These are phyloP conservation scores for Thymelicus acteon DNA, from an alignment of 2,888 invertebrate species.

Conservation along the genomic window DNA sequence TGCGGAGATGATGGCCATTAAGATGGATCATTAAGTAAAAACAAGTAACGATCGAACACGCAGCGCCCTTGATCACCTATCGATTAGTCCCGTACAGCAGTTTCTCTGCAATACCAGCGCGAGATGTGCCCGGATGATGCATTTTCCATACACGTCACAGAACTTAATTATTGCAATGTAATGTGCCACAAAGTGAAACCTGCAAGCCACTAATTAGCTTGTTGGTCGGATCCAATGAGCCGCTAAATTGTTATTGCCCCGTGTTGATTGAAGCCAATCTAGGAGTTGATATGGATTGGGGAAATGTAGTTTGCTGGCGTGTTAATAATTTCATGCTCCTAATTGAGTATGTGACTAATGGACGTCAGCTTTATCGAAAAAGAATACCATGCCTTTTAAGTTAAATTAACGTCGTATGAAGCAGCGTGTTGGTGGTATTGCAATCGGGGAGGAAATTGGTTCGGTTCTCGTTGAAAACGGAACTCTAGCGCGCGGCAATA, in stretches of 20 bases:
- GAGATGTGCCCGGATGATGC: not conserved
- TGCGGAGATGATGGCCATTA: slow-evolving; percentile 36
- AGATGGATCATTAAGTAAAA: slow-evolving; percentile 32
- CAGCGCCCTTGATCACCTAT: slow-evolving; percentile 36
- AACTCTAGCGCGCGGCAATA: slow-evolving; percentile 60
- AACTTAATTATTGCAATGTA: slow-evolving; percentile 22
- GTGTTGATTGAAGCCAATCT: not conserved
- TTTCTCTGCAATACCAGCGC: slow-evolving; percentile 28
- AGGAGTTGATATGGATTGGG: not conserved
- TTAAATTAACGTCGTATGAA: not conserved
- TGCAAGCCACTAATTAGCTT: slow-evolving; percentile 6
- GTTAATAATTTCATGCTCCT: no score
- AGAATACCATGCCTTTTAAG: not conserved
- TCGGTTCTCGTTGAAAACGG: slow-evolving; percentile 42
- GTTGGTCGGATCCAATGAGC: slow-evolving; percentile 1
- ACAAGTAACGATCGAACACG: slow-evolving; percentile 34
- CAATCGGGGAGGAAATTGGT: not conserved
- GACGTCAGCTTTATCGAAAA: not conserved
- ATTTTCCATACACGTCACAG: slow-evolving; percentile 17
- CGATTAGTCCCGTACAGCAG: slow-evolving; percentile 34
- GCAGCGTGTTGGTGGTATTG: not conserved
- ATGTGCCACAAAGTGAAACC: slow-evolving; percentile 23
- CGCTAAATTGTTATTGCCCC: slow-evolving; percentile 13
- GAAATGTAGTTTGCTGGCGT: not conserved
- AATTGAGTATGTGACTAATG: not conserved